phyloP scores from a whole-genome alignment of 2,888 invertebrate genomes.

The Eristalis intricaria region DNA sequence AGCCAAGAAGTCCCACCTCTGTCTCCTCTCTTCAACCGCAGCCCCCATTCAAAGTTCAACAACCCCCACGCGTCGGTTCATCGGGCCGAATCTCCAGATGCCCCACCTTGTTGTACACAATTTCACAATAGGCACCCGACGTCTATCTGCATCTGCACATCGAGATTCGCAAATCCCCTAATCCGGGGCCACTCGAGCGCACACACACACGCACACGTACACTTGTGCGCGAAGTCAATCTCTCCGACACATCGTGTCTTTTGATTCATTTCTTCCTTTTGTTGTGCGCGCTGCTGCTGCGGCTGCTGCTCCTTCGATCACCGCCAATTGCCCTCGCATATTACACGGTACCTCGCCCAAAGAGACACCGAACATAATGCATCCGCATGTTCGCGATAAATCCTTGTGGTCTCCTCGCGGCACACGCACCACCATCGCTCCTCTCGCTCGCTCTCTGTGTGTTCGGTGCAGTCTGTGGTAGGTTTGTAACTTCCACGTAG shows the following conservation, averaged over 20 bases:
- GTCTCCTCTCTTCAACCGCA: too few relatives aligned
- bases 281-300: not conserved
- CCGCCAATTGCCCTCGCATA: slow-evolving; percentile 66
- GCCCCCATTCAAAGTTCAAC: too few relatives aligned
- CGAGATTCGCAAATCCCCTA: too few relatives aligned
- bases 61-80: too few relatives aligned
- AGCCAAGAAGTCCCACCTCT: too few relatives aligned
- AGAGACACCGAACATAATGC: slow-evolving; percentile 68
- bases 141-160: too few relatives aligned
- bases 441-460: not conserved
- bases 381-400: slow-evolving; percentile 70
- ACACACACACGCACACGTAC: not conserved
- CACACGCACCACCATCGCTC: too few relatives aligned
- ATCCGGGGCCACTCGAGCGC: not conserved
- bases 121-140: too few relatives aligned
- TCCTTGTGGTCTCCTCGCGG: slow-evolving; percentile 44
- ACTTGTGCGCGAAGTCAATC: not conserved
- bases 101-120: too few relatives aligned
- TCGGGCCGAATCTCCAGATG: too few relatives aligned
- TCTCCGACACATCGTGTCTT: slow-evolving; percentile 24
- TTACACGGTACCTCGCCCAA: slow-evolving; percentile 58
- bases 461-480: slow-evolving; percentile 34
- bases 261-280: slow-evolving; percentile 8
- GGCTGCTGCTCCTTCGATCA: slow-evolving; percentile 39
- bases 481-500: slow-evolving; percentile 67